Conservation (phyloP, 2,113 vertebrate species). For the Silurus glanis region DNA sequence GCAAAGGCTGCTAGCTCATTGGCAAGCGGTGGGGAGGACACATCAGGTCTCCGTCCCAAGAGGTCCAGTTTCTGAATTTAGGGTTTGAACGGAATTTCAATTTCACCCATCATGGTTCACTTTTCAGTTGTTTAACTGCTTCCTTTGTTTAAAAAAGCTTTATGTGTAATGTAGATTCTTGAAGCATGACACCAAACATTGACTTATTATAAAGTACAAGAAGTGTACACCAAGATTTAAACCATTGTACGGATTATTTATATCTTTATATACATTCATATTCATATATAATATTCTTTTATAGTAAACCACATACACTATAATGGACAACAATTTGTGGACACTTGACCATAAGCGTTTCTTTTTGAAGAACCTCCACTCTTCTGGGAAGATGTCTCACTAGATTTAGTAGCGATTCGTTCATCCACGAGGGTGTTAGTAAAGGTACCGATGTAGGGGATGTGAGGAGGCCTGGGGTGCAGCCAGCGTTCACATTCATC, state of each 20-base stretch:
- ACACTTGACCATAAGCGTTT: too few relatives aligned
- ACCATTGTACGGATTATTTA: background rate
- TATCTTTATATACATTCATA: background rate
- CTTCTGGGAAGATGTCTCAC: too few relatives aligned
- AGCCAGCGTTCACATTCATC: too few relatives aligned
- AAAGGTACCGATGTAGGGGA: too few relatives aligned
- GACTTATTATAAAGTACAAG: background rate
- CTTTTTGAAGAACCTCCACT: too few relatives aligned
- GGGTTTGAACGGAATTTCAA: background rate
- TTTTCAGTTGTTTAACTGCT: background rate
- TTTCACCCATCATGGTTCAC: background rate
- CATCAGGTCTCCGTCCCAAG: slow-evolving; percentile 79
- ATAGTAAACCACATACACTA: background rate
- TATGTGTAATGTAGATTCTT: background rate
- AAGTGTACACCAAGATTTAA: background rate
- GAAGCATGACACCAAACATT: background rate
- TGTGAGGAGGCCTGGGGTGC: too few relatives aligned
- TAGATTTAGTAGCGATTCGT: too few relatives aligned
- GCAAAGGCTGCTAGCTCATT: slow-evolving; percentile 71
- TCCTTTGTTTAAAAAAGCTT: background rate
- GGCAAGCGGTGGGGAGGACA: slow-evolving; percentile 77
- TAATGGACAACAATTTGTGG: background rate
- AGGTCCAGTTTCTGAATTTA: slow-evolving; percentile 62
- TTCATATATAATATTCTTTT: background rate
- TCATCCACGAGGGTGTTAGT: too few relatives aligned